Percentiles rank a stretch among this genome's conserved stretches.
Evolutionary conservation across 2,797 vertebrate genomes (phyloP).

Genomic region (Spea hammondii): DNA sequence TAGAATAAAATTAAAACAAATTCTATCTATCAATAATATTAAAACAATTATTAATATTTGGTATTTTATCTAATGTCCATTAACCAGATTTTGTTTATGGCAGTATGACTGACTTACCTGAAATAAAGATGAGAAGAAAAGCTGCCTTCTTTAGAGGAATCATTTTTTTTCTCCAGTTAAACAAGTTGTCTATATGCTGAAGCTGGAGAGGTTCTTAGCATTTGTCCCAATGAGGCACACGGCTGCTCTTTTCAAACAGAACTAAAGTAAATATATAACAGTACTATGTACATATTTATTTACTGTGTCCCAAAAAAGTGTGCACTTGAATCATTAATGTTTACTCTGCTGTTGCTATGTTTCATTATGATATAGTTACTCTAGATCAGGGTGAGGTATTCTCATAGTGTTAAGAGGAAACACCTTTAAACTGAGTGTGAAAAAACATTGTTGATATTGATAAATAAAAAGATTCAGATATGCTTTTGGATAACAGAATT

Average conservation of each 20-base stretch:
- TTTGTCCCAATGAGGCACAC: constrained; percentile 19
- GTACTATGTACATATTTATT: constrained; percentile 37
- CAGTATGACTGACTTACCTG: constrained; percentile 23
- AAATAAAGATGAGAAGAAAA: not conserved
- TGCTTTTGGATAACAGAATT: no score
- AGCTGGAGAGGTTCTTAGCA: constrained; percentile 1
- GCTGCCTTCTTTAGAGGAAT: not conserved
- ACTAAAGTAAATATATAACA: constrained; percentile 43
- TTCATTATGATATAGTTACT: constrained; percentile 11
- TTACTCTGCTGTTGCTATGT: constrained; percentile 42
- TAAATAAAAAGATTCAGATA: no score
- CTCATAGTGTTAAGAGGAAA: constrained; percentile 1
- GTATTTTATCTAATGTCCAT: no score
- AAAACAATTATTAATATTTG: no score
- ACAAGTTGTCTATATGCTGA: not conserved
- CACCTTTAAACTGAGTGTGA: not conserved
- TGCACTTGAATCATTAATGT: constrained; percentile 44
- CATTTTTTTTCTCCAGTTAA: not conserved
- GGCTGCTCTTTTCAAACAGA: constrained; percentile 39
- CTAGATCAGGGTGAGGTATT: not conserved
- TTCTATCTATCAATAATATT: no score
- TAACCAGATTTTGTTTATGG: no score
- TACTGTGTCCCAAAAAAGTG: constrained; percentile 34
- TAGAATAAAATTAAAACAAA: no score
- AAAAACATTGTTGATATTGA: constrained; percentile 2